Conservation (phyloP, 23 tunicate species). For the Halocynthia aurantium region DNA sequence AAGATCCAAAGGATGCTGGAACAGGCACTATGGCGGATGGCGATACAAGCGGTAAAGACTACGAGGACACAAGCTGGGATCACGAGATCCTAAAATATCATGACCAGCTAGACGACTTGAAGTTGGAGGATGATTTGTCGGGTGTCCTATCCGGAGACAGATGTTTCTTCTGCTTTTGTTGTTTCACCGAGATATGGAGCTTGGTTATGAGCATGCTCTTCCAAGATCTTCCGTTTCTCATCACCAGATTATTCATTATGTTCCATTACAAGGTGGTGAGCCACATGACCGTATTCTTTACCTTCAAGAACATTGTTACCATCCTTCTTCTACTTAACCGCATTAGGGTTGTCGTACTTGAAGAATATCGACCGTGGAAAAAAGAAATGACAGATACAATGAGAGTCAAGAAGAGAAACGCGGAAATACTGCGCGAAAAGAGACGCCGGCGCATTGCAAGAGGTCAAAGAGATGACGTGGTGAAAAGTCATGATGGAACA, state of each 20-base stretch:
- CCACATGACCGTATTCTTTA: conserved; percentile 83
- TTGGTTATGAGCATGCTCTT: conserved; percentile 63
- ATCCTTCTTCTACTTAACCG: conserved; percentile 58
- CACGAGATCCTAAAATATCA: neutral
- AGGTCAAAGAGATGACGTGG: too few species aligned
- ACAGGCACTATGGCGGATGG: neutral
- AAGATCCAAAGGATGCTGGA: neutral
- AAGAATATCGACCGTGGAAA: conserved; percentile 44
- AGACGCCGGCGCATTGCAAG: neutral
- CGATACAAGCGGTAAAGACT: neutral
- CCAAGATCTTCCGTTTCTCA: conserved; percentile 85
- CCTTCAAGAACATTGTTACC: conserved; percentile 71
- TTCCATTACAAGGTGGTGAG: conserved; percentile 67
- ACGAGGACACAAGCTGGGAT: conserved; percentile 3
- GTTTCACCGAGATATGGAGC: conserved; percentile 85
- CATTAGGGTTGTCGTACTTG: conserved; percentile 59
- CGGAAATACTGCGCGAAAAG: conserved; percentile 17
- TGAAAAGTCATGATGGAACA: too few species aligned
- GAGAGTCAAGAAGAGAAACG: conserved; percentile 17
- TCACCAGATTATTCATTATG: conserved; percentile 54
- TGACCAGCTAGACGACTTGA: conserved; percentile 15
- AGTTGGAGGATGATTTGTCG: neutral
- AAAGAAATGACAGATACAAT: conserved; percentile 34
- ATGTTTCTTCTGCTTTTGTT: conserved; percentile 63
- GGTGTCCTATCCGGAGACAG: neutral